Evolutionary conservation across 2,888 invertebrate genomes (phyloP).

Genomic region (Elegia similella): DNA sequence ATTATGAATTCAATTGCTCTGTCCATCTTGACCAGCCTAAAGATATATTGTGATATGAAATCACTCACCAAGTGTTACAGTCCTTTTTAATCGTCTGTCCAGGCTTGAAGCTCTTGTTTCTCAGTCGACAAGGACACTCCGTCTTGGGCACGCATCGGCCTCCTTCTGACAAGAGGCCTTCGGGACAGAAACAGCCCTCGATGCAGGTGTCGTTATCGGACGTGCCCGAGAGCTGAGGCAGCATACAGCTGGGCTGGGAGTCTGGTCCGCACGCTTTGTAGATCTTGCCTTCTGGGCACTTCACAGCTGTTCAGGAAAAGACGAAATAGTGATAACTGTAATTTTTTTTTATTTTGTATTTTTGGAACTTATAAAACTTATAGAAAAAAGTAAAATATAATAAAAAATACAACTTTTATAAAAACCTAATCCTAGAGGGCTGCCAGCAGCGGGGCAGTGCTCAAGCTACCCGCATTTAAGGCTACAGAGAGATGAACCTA

Average conservation of each 20-base stretch:
- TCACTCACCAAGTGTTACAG: conserved; percentile 90
- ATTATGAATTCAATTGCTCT: no score
- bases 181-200: conserved; percentile 95
- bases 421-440: no score
- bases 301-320: conserved; percentile 82
- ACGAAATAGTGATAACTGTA: no score
- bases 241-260: conserved; percentile 87
- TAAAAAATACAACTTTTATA: no score
- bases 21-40: no score
- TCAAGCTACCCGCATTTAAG: no score
- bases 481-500: no score
- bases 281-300: conserved; percentile 87
- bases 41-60: no score
- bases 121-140: conserved; percentile 90
- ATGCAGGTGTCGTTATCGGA: conserved; percentile 82
- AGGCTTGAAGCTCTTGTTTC: conserved; percentile 87
- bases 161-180: conserved; percentile 87
- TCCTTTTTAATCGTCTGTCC: conserved; percentile 87
- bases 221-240: conserved; percentile 48
- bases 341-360: no score
- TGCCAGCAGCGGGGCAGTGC: no score
- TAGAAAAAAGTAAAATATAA: no score
- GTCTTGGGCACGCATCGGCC: conserved; percentile 87
- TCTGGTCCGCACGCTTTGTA: conserved; percentile 91
- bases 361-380: no score